Evolutionary conservation across 2,888 invertebrate genomes (phyloP).

Genomic region (Drosophila anomalata): DNA sequence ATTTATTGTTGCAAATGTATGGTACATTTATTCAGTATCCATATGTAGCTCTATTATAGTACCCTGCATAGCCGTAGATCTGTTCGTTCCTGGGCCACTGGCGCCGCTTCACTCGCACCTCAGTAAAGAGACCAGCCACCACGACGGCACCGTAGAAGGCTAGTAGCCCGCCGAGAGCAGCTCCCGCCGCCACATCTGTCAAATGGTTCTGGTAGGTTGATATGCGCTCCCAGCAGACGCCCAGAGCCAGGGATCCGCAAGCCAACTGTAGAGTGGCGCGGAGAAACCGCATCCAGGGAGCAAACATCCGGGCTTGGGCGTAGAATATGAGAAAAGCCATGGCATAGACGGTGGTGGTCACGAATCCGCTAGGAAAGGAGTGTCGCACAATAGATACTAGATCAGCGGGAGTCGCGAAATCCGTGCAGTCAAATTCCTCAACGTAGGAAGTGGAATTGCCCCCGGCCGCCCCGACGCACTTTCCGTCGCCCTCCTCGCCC

Average conservation of each 20-base stretch:
- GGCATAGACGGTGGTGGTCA: constrained; percentile 65
- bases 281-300: constrained; percentile 61
- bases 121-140: constrained; percentile 65
- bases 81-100: constrained; percentile 72
- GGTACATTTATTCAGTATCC: constrained; percentile 44
- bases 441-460: constrained; percentile 50
- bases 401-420: constrained; percentile 65
- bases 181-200: constrained; percentile 67
- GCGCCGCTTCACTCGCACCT: constrained; percentile 64
- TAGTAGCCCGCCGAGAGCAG: constrained; percentile 53
- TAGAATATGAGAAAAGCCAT: constrained; percentile 75
- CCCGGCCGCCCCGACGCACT: constrained; percentile 24
- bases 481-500: constrained; percentile 38
- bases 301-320: constrained; percentile 69
- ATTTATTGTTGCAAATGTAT: not conserved
- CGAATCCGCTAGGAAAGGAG: constrained; percentile 76
- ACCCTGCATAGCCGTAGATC: constrained; percentile 72
- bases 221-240: constrained; percentile 70
- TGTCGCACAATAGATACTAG: constrained; percentile 67
- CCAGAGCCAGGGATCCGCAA: constrained; percentile 45
- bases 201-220: constrained; percentile 69
- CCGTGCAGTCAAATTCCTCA: constrained; percentile 65
- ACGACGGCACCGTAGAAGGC: constrained; percentile 61
- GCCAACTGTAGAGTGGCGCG: constrained; percentile 66
- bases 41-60: constrained; percentile 65